A percentile compares a stretch with the other conserved stretches of the same genome.
Conservation (phyloP, 2,888 invertebrate species). For the Prosapia bicincta region DNA sequence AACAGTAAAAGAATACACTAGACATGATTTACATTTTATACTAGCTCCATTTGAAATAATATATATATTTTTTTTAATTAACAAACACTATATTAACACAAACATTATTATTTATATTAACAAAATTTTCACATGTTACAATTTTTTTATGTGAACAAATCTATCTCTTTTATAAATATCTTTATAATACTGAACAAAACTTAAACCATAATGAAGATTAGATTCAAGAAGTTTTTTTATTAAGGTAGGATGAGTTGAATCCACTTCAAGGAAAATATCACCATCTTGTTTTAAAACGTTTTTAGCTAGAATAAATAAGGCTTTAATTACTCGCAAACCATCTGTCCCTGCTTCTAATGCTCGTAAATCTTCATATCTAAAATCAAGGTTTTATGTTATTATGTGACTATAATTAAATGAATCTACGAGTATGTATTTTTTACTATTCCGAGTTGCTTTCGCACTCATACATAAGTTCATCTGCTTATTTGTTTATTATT, state of each 20-base stretch:
- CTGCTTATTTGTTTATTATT: no score
- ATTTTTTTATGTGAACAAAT: constrained; percentile 55
- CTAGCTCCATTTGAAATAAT: no score
- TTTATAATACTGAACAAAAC: constrained; percentile 48
- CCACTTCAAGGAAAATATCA: constrained; percentile 56
- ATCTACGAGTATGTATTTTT: no score
- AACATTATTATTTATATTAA: no score
- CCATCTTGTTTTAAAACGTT: constrained; percentile 49
- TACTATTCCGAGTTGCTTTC: no score
- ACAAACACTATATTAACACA: no score
- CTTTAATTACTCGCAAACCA: constrained; percentile 57
- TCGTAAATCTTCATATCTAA: constrained; percentile 60
- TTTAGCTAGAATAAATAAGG: constrained; percentile 54
- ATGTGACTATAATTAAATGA: no score
- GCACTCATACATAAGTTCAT: no score
- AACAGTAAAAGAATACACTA: no score
- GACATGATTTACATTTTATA: no score
- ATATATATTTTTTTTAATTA: no score
- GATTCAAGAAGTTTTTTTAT: constrained; percentile 48
- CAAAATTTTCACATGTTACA: constrained; percentile 22
- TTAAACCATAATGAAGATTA: constrained; percentile 45
- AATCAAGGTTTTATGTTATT: no score
- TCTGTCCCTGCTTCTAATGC: constrained; percentile 64
- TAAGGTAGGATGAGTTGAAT: constrained; percentile 53
- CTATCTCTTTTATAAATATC: constrained; percentile 56